Evolutionary conservation across 2,888 invertebrate genomes (phyloP), one percentile per base, ranked within the genome.

Genomic region (Zygogramma bicolorata): DNA sequence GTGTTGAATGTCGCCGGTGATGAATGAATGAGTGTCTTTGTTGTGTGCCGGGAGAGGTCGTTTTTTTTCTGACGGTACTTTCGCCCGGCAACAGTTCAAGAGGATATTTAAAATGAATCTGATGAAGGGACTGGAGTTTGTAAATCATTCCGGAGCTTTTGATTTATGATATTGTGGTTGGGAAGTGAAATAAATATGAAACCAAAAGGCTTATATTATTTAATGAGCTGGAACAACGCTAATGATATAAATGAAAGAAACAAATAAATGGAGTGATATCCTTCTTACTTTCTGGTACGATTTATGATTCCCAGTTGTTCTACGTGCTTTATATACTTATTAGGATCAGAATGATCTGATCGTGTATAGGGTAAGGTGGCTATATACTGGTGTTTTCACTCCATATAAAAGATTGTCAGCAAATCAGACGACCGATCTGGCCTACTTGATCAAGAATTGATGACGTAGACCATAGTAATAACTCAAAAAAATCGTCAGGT

Each of bases 1-100:
- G 62, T 62, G 62, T 62, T 62, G 62, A 62, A 53, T 53, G 53
- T 53, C 53, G 53, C 25, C 53, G n/a, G 53, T 53, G 27, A 53
- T 40, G 25, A 25, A 40, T 42, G 49, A 65, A 42, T 49, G 53
- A 49, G 42, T 38, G 53, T 53, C 42, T 46, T 63, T 65, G 25
- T 53, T 53, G 53, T 53, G n/a, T 25, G 53, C 13, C 13, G 27
- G n/a, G 53, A 13, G 53, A n/a, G n/a, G 15, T 46, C n/a, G 22
- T 13, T 49, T 49, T 49, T 49, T 53, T 53, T 53, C n/a, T 25
- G 3, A 27, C 53, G 1, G 22, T 46, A 18, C 8, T 46, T 20
- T 60, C 34, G 20, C 60, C 31, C 15, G 7, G 18, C 31, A 49
- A 65, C 53, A 3, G 53, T 25, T 53, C 25, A 13, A 20, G 53